Base-by-base conservation (phyloP, 2,888 invertebrate genomes). In the Oscheius sp. region DNA sequence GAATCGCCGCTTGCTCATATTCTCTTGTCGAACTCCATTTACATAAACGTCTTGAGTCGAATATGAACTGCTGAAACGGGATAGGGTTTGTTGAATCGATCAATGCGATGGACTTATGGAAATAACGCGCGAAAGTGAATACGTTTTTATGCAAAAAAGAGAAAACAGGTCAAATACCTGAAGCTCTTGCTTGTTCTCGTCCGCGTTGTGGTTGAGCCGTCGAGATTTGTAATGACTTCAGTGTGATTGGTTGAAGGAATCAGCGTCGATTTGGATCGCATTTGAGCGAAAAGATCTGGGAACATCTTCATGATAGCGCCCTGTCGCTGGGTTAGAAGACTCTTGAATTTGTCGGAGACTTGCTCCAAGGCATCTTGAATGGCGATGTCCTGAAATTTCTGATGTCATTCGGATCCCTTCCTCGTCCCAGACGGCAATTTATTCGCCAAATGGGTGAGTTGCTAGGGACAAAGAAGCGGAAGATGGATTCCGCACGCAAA, bases 21-120 rank as follows among this genome's bases (percentile, higher is more conserved):
- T 72, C 48, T 68, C 68, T 48, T 80, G 72, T 50, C 77, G 77
- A 57, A 82, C 81, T 0, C 85, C 85, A 73, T 85, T 86, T 33
- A 86, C 73, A 68, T 75, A 85, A 5, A 83, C 84, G 69, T 84
- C 84, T 53, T 80, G 80, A 12, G 80, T 70, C 1, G 82, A 80
- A 70, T 78, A 85, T 53, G 79, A 80, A 12, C 83, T 80, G 64
- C 84, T 84, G 76, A 55, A 84, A 82, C 31, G 29, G 48, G 45
- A 31, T 31, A 25, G 27, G 25, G 20, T 15, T 45, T 25, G 29
- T n/a, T 17, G 29, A 23, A 17, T 20, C 45, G 27, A 61, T 27
- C 27, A 45, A 57, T 20, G 31, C 33, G 20, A 37, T 15, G 23
- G 34, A 23, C 52, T 53, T 65, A 65, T 65, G 65, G 15, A n/a